These are phyloP conservation scores for Genyomyrus donnyi DNA, from an alignment of 2,113 vertebrate species.

Conservation along the genomic window DNA sequence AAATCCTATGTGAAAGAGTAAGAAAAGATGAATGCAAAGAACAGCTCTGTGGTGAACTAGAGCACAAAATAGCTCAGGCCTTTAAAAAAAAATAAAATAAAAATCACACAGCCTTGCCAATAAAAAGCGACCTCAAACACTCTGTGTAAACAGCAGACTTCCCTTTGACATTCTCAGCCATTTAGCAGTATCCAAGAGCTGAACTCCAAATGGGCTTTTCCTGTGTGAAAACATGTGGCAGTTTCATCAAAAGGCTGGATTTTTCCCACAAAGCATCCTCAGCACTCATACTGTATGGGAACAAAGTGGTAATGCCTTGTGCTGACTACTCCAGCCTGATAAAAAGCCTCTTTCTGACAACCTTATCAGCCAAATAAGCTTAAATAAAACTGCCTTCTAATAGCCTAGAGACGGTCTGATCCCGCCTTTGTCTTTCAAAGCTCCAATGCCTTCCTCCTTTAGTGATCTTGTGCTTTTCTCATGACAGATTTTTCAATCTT, in stretches of 20 bases:
- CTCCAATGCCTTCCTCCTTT: constrained; percentile 42
- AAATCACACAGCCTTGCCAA: neutral
- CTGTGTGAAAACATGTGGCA: constrained; percentile 38
- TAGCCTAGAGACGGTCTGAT: constrained; percentile 50
- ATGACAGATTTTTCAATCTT: constrained; percentile 49
- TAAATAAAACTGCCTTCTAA: constrained; percentile 52
- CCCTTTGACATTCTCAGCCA: constrained; percentile 16
- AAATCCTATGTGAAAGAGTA: no score
- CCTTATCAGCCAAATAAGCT: constrained; percentile 53
- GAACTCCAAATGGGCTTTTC: constrained; percentile 33
- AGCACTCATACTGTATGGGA: constrained; percentile 36
- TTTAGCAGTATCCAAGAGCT: constrained; percentile 16
- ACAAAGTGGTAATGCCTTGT: constrained; percentile 28
- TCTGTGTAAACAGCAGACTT: constrained; percentile 19
- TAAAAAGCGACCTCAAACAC: constrained; percentile 10
- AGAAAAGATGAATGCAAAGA: neutral
- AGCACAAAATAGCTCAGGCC: neutral
- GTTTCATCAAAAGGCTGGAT: constrained; percentile 35
- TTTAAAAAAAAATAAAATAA: constrained; percentile 13
- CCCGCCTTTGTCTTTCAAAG: constrained; percentile 50
- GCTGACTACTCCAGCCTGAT: constrained; percentile 38
- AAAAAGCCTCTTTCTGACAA: constrained; percentile 50
- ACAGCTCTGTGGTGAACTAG: neutral
- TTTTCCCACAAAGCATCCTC: constrained; percentile 43
- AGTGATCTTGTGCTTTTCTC: constrained; percentile 44